Conservation (phyloP, 2,797 vertebrate species). For the Ctenopoma kingsleyae region DNA sequence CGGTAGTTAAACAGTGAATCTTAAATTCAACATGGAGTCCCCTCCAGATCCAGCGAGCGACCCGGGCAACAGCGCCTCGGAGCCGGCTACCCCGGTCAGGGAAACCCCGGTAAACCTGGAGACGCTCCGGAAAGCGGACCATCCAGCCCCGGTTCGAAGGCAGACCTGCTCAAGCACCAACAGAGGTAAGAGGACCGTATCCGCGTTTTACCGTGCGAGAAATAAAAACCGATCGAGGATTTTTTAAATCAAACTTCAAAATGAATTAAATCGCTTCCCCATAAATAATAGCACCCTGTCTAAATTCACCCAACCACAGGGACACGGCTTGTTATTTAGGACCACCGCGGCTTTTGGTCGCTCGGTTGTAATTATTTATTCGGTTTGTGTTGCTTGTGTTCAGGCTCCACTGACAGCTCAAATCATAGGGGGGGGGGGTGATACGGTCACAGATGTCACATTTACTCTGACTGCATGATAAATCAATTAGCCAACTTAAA, state of each 20-base stretch:
- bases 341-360: constrained; percentile 37
- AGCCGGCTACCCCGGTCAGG: constrained; percentile 93
- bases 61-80: constrained; percentile 94
- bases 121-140: constrained; percentile 93
- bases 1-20: constrained; percentile 73
- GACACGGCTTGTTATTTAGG: constrained; percentile 28
- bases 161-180: constrained; percentile 93
- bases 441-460: constrained; percentile 77
- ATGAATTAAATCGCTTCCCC: constrained; percentile 69
- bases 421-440: constrained; percentile 61
- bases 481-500: constrained; percentile 71
- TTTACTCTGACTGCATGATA: constrained; percentile 64
- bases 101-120: constrained; percentile 94
- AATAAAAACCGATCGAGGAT: constrained; percentile 46
- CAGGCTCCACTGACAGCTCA: constrained; percentile 75
- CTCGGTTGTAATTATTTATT: constrained; percentile 46
- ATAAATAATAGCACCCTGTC: constrained; percentile 56
- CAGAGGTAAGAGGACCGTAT: constrained; percentile 86
- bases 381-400: constrained; percentile 59
- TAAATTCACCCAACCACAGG: constrained; percentile 37
- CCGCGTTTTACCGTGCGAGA: constrained; percentile 11
- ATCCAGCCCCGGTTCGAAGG: constrained; percentile 90
- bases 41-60: constrained; percentile 95
- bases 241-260: constrained; percentile 81
- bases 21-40: constrained; percentile 94